These are phyloP conservation scores for Polypedilum vanderplanki DNA, from an alignment of 1,140 invertebrate species.

Conservation along the genomic window DNA sequence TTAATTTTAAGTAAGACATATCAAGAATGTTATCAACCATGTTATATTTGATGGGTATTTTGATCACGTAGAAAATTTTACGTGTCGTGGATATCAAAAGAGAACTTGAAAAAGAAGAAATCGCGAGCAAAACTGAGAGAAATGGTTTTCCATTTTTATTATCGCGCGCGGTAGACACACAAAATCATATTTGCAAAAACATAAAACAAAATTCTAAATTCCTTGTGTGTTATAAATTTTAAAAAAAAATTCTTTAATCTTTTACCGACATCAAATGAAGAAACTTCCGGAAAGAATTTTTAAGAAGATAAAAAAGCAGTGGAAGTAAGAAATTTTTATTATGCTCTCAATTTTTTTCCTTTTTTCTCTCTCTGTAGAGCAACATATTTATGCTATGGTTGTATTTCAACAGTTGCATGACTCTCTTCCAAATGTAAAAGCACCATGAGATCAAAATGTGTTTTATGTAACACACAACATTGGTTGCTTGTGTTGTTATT, in stretches of 20 bases:
- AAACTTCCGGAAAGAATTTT: neutral
- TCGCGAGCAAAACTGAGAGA: neutral
- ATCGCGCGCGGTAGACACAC: neutral
- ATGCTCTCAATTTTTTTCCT: neutral
- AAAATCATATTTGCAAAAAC: neutral
- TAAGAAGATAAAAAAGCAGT: neutral
- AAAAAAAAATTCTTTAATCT: neutral
- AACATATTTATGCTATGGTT: neutral
- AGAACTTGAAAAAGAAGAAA: conserved; percentile 5
- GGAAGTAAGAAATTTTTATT: neutral
- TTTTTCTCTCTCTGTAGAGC: neutral
- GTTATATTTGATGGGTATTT: neutral
- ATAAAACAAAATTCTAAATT: neutral
- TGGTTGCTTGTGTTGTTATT: neutral
- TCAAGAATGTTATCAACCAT: too few relatives aligned
- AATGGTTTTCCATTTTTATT: conserved; percentile 15
- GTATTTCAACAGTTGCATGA: neutral
- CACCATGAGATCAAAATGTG: conserved; percentile 22
- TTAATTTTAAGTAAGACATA: neutral
- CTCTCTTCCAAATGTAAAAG: neutral
- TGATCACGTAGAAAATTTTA: conserved; percentile 24
- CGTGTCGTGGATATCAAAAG: conserved; percentile 28
- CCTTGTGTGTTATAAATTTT: neutral
- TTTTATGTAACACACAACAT: neutral
- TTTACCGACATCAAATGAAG: neutral